These are phyloP conservation scores for Callipepla squamata DNA, from an alignment of 2,113 vertebrate genomes.

Conservation along the genomic window DNA sequence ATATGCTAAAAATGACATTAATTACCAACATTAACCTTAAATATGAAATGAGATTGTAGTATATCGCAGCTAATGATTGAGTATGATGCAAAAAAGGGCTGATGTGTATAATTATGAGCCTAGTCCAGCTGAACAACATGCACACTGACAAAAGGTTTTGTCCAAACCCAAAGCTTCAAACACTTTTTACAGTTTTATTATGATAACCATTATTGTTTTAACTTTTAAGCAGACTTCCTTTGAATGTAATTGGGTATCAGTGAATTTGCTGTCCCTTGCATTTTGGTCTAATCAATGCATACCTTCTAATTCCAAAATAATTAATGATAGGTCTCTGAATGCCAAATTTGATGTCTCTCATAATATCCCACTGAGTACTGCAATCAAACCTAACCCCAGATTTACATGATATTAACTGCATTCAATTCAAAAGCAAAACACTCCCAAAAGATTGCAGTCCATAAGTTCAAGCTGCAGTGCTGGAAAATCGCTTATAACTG, in stretches of 20 bases:
- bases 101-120: neutral
- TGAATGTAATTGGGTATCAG: neutral
- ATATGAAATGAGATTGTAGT: neutral
- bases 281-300: neutral
- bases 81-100: neutral
- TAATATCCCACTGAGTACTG: neutral
- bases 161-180: neutral
- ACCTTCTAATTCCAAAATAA: neutral
- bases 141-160: neutral
- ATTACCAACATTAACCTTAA: neutral
- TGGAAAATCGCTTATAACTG: neutral
- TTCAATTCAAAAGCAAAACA: neutral
- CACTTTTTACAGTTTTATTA: neutral
- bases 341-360: neutral
- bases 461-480: neutral
- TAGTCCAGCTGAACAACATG: neutral
- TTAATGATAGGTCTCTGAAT: neutral
- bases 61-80: neutral
- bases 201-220: neutral
- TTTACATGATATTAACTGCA: neutral
- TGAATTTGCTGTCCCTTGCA: neutral
- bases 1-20: neutral
- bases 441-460: neutral
- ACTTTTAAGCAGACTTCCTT: neutral
- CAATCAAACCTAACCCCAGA: neutral